Percentiles rank a stretch among this genome's conserved stretches.
Evolutionary conservation across 2,113 vertebrate genomes (phyloP).

Genomic region (Falcunculus frontatus): DNA sequence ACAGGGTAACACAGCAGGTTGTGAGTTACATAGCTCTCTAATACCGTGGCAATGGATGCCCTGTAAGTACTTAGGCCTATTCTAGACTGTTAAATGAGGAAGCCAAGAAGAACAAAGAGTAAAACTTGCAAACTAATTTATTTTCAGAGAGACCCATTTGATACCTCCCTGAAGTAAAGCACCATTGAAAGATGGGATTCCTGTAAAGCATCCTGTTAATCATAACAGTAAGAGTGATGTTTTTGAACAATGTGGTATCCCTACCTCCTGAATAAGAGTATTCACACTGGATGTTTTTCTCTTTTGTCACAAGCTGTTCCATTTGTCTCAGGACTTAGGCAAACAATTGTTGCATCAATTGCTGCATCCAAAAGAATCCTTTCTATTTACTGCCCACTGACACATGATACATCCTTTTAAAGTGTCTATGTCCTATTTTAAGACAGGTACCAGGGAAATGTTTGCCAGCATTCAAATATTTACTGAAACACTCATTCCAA

Average conservation of each 20-base stretch:
- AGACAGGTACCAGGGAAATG: not conserved
- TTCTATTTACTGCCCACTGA: not conserved
- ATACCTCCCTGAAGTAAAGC: not conserved
- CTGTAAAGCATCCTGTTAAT: not conserved
- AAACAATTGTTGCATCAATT: not conserved
- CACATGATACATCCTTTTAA: not conserved
- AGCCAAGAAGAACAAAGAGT: not conserved
- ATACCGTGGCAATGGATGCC: not conserved
- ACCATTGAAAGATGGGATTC: not conserved
- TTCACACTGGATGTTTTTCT: not conserved
- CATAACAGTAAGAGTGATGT: not conserved
- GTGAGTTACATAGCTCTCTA: not conserved
- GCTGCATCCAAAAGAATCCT: not conserved
- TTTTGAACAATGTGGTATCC: not conserved
- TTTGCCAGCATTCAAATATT: not conserved
- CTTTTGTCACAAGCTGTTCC: not conserved
- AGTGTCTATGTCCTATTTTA: not conserved
- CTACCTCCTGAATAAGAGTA: not conserved
- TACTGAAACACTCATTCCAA: conserved; percentile 14
- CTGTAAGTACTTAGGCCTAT: not conserved
- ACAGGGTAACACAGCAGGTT: not conserved
- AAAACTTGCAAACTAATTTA: not conserved
- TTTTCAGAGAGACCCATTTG: not conserved
- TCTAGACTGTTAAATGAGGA: not conserved
- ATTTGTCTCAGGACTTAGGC: not conserved